Evolutionary conservation across 1,140 invertebrate species (phyloP).

Genomic region (Protaetia brevitarsis): DNA sequence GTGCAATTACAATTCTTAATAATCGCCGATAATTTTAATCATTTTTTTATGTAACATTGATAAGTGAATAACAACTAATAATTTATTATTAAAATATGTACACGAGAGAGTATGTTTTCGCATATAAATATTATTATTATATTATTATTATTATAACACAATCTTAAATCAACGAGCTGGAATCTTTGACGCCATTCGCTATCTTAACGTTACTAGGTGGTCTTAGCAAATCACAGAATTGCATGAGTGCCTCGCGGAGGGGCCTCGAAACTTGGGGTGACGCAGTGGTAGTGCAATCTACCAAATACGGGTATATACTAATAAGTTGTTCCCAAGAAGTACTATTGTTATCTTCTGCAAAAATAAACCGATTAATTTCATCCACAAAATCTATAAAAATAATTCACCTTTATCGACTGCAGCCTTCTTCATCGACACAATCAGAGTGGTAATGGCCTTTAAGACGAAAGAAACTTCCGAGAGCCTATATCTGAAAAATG

Average conservation of each 20-base stretch:
- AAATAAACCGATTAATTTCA: slow-evolving; percentile 26
- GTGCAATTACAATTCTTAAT: too few species aligned
- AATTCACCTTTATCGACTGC: slow-evolving; percentile 74
- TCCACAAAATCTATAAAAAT: slow-evolving; percentile 22
- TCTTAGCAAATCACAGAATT: slow-evolving; percentile 82
- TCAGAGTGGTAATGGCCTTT: slow-evolving; percentile 89
- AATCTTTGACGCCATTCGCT: slow-evolving; percentile 29
- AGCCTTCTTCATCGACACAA: slow-evolving; percentile 89
- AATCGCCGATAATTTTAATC: too few species aligned
- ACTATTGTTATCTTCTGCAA: slow-evolving; percentile 75
- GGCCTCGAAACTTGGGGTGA: slow-evolving; percentile 77
- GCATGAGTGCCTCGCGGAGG: slow-evolving; percentile 79
- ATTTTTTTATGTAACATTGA: too few species aligned
- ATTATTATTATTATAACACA: neutral
- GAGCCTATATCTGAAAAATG: slow-evolving; percentile 74
- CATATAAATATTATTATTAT: neutral
- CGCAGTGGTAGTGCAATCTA: slow-evolving; percentile 79
- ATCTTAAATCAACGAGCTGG: neutral
- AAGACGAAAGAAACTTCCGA: slow-evolving; percentile 97
- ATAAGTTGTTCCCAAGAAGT: slow-evolving; percentile 92
- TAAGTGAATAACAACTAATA: too few species aligned
- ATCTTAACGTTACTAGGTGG: slow-evolving; percentile 53
- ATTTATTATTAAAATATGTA: neutral
- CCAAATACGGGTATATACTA: slow-evolving; percentile 83
- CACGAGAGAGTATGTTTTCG: too few species aligned